Evolutionary conservation across 2,797 vertebrate genomes (phyloP).

Genomic region (Simalia tracyae): DNA sequence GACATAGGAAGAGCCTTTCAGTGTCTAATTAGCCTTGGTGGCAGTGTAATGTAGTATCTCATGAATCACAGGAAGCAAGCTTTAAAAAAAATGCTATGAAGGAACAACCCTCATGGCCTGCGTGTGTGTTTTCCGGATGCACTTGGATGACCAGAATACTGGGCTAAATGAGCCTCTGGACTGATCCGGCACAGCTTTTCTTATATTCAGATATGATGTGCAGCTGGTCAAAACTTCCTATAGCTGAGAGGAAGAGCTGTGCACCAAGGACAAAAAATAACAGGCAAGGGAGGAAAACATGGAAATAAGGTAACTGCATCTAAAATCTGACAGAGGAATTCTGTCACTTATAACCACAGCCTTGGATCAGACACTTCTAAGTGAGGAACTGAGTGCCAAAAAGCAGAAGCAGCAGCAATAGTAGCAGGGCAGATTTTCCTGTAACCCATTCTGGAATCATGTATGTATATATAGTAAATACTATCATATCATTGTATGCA

Average conservation of each 20-base stretch:
- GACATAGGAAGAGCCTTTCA: not conserved
- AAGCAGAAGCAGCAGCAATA: not conserved
- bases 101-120: not conserved
- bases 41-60: not conserved
- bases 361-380: not conserved
- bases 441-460: not conserved
- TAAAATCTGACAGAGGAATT: not conserved
- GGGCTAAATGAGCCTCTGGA: not conserved
- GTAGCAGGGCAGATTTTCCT: not conserved
- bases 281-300: not conserved
- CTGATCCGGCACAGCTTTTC: not conserved
- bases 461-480: not conserved
- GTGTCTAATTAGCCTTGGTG: not conserved
- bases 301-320: not conserved
- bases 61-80: not conserved
- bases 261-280: not conserved
- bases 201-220: not conserved
- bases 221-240: not conserved
- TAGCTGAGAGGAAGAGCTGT: not conserved
- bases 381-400: not conserved
- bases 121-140: not conserved
- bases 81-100: not conserved
- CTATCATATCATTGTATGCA: not conserved
- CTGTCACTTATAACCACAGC: not conserved
- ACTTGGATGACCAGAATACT: not conserved